Evolutionary conservation across 1,140 invertebrate species (phyloP), one percentile per base, ranked within the genome.

Genomic region (Whitmania pigra): DNA sequence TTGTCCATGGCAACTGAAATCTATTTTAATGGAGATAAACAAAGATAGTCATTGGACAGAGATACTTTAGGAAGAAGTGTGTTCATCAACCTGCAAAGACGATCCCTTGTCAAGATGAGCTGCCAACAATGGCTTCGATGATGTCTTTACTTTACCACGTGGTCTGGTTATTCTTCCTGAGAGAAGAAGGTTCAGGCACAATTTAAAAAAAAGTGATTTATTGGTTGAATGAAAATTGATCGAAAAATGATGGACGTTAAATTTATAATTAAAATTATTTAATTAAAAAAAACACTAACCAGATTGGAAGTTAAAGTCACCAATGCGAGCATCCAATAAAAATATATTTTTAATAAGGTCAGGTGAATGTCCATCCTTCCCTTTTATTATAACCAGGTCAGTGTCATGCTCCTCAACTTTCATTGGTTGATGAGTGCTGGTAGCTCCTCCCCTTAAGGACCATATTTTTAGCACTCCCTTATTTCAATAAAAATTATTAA

Each of bases 401-500:
- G 20, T 57, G 25, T n/a, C 54, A 57, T 25, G 20, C 25, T 25
- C 54, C 5, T 25, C 54, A 20, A 20, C 54, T 57, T 25, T 25
- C 9, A 25, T 57, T 57, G 20, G 20, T 57, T 57, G 54, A 9
- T 57, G 20, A 25, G 54, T 57, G 20, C 20, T 5, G 25, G 20
- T 57, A 9, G 25, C 54, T 9, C 54, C 54, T 20, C 54, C 54
- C 54, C 20, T 9, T 25, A 57, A 25, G 2, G 54, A 57, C 54
- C 54, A 57, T 25, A 57, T 25, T 20, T 57, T 57, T 25, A 57
- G 54, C 20, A 9, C 54, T n/a, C 54, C 54, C 54, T 57, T 3
- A 57, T n/a, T 57, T 57, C 2, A 57, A 57, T 57, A n/a, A 57
- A 57, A 57, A 57, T n/a, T 2, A 57, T 57, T 57, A 57, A 5